phyloP scores from a whole-genome alignment of 2,888 invertebrate genomes.

The Parnassius smintheus region DNA sequence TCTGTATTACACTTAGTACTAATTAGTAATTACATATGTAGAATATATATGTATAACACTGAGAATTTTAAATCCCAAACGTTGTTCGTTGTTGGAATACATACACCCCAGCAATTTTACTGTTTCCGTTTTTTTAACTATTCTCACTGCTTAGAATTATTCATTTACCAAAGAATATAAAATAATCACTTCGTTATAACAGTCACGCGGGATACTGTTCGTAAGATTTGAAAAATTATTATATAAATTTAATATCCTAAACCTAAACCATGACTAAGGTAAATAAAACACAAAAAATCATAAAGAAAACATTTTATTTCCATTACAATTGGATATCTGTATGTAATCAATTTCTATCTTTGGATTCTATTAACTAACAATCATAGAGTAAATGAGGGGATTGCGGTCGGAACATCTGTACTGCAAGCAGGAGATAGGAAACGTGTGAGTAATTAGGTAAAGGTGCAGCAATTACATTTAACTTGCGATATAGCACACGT shows the following conservation, averaged over 20 bases:
- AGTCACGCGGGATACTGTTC: too few species aligned
- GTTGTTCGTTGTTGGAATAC: too few species aligned
- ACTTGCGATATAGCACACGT: constrained; percentile 5
- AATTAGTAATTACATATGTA: too few species aligned
- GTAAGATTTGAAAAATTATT: not conserved
- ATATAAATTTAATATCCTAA: not conserved
- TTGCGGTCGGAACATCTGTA: constrained; percentile 24
- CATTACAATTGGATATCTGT: constrained; percentile 63
- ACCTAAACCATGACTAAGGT: not conserved
- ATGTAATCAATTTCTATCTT: constrained; percentile 59
- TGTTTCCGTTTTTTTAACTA: not conserved
- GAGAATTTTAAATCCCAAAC: not conserved
- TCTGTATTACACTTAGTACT: too few species aligned
- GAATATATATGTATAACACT: too few species aligned
- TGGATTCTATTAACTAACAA: constrained; percentile 64
- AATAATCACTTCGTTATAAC: too few species aligned
- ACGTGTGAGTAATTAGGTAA: constrained; percentile 10
- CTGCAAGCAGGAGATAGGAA: constrained; percentile 21
- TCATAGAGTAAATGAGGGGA: constrained; percentile 39
- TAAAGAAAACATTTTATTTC: constrained; percentile 60
- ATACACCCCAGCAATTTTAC: not conserved
- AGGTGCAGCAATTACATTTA: constrained; percentile 13
- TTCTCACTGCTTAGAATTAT: not conserved
- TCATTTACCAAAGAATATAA: not conserved
- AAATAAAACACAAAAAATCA: constrained; percentile 36